Base-by-base conservation (phyloP, 2,797 vertebrate genomes). In the Oryzias sinensis region DNA sequence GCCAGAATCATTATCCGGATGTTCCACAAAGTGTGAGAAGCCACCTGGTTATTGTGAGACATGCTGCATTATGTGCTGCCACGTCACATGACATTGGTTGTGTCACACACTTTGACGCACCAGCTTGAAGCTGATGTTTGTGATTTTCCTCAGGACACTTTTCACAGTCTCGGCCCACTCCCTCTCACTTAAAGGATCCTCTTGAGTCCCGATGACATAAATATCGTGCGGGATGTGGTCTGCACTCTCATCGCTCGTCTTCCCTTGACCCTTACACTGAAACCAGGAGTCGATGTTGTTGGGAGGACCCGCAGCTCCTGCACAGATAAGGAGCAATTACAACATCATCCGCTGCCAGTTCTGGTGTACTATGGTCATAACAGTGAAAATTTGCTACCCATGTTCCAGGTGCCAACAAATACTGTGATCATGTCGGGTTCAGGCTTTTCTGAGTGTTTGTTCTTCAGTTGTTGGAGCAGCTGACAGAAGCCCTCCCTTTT, bases 371-470 rank as follows among this genome's bases (percentile, higher is more conserved):
- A 0, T 29, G 49, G 45, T 1, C 15, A 33, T 41, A 8, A 17
- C 16, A 6, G 18, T n/a, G 44, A 14, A 16, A 4, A 9, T 4
- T 20, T 25, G 25, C 77, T 91, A 99, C 97, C 97, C 97, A 99
- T 98, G 81, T 99, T 99, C 97, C 97, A 99, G 61, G 97, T 98
- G 68, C 97, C 97, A n/a, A 96, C 92, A 88, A 99, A 99, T 72
- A 99, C 87, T 25, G 94, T 96, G 82, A 99, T 95, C 97, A 99
- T 98, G 84, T 99, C 97, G 0, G 97, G 97, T 68, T 99, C 97
- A 1, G 94, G 91, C 79, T 98, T 97, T 60, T 94, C 94, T 0
- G 96, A 95, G 79, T 99, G 96, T 65, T 96, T 98, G 83, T 97
- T 99, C 84, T 99, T 99, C 97, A 99, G 97, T 82, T 97, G 97